Evolutionary conservation across 2,113 vertebrate genomes (phyloP).

Genomic region (Thomomys bottae): DNA sequence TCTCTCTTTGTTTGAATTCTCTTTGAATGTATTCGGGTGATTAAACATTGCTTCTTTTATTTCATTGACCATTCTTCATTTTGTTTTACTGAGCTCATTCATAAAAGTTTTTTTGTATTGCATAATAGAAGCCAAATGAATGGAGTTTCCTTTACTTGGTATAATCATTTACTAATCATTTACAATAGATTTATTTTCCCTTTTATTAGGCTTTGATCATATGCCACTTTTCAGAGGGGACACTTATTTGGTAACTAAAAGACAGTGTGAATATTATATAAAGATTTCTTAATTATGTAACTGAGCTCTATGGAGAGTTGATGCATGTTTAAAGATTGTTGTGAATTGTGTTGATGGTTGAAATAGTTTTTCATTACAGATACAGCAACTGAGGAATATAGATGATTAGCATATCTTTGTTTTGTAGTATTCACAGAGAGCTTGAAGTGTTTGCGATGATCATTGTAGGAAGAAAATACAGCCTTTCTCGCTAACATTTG

Average conservation of each 20-base stretch:
- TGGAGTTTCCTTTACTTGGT: not conserved
- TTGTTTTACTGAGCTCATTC: not conserved
- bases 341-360: not conserved
- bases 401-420: not conserved
- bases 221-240: not conserved
- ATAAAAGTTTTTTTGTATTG: not conserved
- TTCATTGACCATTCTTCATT: not conserved
- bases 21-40: too few species aligned
- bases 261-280: not conserved
- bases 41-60: too few species aligned
- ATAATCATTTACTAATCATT: not conserved
- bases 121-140: not conserved
- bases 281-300: not conserved
- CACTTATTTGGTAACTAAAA: not conserved
- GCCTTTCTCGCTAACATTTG: not conserved
- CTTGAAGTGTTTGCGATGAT: not conserved
- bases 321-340: not conserved
- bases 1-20: too few species aligned
- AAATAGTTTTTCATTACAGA: not conserved
- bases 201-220: not conserved
- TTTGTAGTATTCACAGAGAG: not conserved
- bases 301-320: not conserved
- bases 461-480: not conserved
- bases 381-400: not conserved
- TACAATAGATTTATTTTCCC: not conserved